Conservation (phyloP, 2,888 invertebrate species). For the Yponomeuta plumbellus region DNA sequence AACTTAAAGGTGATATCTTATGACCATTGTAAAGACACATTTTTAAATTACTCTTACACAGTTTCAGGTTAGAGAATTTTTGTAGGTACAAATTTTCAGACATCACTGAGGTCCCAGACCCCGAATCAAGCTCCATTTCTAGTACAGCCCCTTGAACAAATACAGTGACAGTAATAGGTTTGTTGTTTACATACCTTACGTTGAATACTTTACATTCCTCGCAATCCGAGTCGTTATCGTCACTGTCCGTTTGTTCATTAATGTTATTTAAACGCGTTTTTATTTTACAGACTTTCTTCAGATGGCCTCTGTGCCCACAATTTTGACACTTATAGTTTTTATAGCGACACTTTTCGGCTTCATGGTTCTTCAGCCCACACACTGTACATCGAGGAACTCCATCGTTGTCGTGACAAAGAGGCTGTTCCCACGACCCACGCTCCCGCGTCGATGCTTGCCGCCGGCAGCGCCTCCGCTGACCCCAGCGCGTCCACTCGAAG, state of each 20-base stretch:
- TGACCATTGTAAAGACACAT: slow-evolving; percentile 30
- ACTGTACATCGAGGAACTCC: slow-evolving; percentile 19
- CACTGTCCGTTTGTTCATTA: slow-evolving; percentile 8
- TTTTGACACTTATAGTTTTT: slow-evolving; percentile 25
- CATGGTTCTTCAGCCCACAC: slow-evolving; percentile 24
- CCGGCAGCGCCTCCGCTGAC: slow-evolving; percentile 21
- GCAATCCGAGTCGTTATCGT: not conserved
- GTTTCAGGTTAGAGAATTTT: slow-evolving; percentile 16
- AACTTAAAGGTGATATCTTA: slow-evolving; percentile 26
- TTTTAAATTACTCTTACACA: too few species aligned
- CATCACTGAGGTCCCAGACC: slow-evolving; percentile 24
- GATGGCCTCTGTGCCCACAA: slow-evolving; percentile 26
- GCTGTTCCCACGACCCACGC: not conserved
- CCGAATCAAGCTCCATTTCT: slow-evolving; percentile 26
- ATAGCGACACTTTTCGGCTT: slow-evolving; percentile 22
- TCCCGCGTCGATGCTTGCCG: slow-evolving; percentile 1
- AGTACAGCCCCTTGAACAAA: slow-evolving; percentile 14
- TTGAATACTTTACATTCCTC: slow-evolving; percentile 23
- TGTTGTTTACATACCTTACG: slow-evolving; percentile 24
- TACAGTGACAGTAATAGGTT: slow-evolving; percentile 21
- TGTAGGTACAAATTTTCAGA: slow-evolving; percentile 21
- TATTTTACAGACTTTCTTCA: slow-evolving; percentile 27
- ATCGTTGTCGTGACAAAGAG: not conserved
- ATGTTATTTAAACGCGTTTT: slow-evolving; percentile 19
- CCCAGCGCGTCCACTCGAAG: too few species aligned